Base-by-base conservation (phyloP, 2,797 vertebrate genomes). In the Molossus alvarezi region DNA sequence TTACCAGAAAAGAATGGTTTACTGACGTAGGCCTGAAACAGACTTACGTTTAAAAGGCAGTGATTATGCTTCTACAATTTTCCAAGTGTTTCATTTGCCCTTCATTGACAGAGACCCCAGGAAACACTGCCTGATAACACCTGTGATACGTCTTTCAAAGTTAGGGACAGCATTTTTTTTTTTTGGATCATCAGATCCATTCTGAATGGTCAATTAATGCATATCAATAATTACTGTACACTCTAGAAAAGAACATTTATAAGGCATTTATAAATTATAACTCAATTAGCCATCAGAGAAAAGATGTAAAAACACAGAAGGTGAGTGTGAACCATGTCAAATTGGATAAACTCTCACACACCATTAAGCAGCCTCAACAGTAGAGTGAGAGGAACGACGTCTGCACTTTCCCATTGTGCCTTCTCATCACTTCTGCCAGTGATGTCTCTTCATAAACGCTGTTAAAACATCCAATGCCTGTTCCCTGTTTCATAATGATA, bases 401-500 rank as follows among this genome's bases (percentile, higher is more conserved):
- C 83, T 90, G 27, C 51, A 8, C 79, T 95, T 97, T 97, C 92
- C 75, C 88, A 11, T 84, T 97, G 97, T 96, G 92, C 96, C 12
- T 58, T 95, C 80, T 94, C 91, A 97, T 97, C 29, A 67, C 89
- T 95, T 91, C 51, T 6, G 5, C 62, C 64, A 79, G 85, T 95
- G 96, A 91, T 0, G 0, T 60, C 58, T 96, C 90, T 97, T 65
- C 41, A 95, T 93, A 96, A 97, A 96, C 73, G 60, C 6, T 45
- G 11, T 87, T 33, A 65, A 84, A 77, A 95, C 81, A 6, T 60
- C 21, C 23, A 92, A 57, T 95, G 80, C 45, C 67, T 97, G n/a
- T 69, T 92, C 55, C 11, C 95, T 91, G 27, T 94, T 97, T 97
- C 95, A 94, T 64, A 89, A 23, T 73, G 96, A 96, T 93, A 97